These are phyloP conservation scores for Caenorhabditis sinica DNA, from an alignment of 2,888 invertebrate species.

Conservation along the genomic window DNA sequence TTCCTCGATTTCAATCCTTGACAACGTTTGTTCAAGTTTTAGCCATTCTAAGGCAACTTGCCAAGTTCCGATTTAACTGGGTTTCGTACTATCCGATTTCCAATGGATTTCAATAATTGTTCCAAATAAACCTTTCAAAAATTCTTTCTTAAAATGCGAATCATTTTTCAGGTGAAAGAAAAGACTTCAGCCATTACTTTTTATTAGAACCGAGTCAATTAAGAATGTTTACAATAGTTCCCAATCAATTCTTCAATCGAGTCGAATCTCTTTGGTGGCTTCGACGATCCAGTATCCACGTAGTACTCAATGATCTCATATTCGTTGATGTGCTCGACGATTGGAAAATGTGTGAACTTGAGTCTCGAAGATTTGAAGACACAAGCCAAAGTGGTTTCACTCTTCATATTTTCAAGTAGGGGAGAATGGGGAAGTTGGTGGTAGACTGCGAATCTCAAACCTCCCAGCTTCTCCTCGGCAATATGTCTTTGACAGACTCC, in stretches of 20 bases:
- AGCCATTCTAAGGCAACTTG: no score
- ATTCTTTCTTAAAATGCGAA: no score
- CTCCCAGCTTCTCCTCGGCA: constrained; percentile 15
- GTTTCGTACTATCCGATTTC: no score
- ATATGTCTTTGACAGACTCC: constrained; percentile 21
- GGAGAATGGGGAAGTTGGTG: constrained; percentile 34
- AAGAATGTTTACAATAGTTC: constrained; percentile 1
- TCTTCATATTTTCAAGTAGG: constrained; percentile 30
- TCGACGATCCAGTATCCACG: constrained; percentile 29
- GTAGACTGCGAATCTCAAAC: constrained; percentile 12
- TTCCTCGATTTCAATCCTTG: no score
- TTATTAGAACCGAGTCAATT: neutral
- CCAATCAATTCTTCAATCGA: constrained; percentile 13
- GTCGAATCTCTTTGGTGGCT: constrained; percentile 7
- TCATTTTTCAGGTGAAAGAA: no score
- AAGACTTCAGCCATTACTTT: no score
- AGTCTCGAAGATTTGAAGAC: constrained; percentile 10
- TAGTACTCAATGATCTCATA: constrained; percentile 14
- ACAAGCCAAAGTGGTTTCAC: constrained; percentile 4
- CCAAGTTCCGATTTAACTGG: no score
- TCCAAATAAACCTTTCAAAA: no score
- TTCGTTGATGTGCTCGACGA: constrained; percentile 7
- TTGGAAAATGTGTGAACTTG: constrained; percentile 34
- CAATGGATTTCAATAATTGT: no score
- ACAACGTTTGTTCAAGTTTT: no score